Percentiles rank a stretch among this genome's conserved stretches.
Evolutionary conservation across 1,140 invertebrate genomes (phyloP).

Genomic region (Lucilia cuprina): DNA sequence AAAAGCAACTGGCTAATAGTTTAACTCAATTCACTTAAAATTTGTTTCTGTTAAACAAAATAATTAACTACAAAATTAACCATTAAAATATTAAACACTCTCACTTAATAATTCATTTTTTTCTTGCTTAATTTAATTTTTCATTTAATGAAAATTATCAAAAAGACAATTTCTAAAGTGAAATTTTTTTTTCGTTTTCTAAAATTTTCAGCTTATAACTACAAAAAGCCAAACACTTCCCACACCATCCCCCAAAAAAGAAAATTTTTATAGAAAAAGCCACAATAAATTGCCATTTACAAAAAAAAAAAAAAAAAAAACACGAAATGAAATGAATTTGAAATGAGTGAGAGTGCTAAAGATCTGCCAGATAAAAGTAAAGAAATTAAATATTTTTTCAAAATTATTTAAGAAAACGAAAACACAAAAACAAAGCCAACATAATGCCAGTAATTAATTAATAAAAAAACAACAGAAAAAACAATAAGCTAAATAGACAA

Average conservation of each 20-base stretch:
- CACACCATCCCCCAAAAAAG: not conserved
- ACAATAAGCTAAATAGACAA: not conserved
- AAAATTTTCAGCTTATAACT: constrained; percentile 21
- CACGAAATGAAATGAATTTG: not conserved
- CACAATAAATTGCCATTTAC: not conserved
- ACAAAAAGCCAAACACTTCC: not conserved
- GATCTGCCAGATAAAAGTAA: not conserved
- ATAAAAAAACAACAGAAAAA: not conserved
- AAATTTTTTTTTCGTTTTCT: constrained; percentile 13
- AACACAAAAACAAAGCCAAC: not conserved
- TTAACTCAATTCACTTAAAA: not conserved
- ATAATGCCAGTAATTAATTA: not conserved
- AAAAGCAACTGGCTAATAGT: not conserved
- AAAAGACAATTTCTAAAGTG: not conserved
- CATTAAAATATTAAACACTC: not conserved
- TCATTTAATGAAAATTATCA: not conserved
- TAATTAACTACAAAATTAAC: not conserved
- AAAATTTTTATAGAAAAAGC: not conserved
- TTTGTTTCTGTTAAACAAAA: not conserved
- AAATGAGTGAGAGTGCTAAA: not conserved
- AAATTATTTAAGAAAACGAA: not conserved
- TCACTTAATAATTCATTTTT: not conserved
- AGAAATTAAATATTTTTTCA: not conserved
- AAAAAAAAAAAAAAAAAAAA: no score
- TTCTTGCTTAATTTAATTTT: not conserved